Conservation (phyloP, 2,888 invertebrate genomes). For the Amphipyra tragopoginis region DNA sequence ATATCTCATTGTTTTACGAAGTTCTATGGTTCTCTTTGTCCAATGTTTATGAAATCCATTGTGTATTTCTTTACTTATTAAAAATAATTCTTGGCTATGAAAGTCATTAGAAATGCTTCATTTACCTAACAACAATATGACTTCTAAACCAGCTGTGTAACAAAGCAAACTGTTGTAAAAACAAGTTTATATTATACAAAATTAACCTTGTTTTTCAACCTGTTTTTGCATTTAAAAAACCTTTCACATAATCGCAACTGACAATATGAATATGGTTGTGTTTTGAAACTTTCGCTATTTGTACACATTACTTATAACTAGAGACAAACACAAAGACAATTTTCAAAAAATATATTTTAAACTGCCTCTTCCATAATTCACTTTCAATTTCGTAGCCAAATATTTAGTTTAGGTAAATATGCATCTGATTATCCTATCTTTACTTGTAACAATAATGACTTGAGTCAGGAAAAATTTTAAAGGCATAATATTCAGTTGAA, state of each 20-base stretch:
- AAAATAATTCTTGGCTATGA: neutral
- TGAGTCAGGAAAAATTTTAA: too few species aligned
- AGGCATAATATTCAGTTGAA: too few species aligned
- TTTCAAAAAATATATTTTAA: too few species aligned
- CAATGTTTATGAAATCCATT: conserved; percentile 33
- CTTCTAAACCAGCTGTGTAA: neutral
- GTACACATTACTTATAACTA: too few species aligned
- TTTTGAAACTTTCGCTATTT: too few species aligned
- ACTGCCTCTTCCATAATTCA: too few species aligned
- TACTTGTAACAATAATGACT: too few species aligned
- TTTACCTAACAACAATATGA: neutral
- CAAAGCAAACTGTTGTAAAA: neutral
- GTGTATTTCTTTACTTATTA: neutral
- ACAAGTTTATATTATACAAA: conserved; percentile 2
- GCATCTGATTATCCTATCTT: too few species aligned
- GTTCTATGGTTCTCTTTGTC: conserved; percentile 7
- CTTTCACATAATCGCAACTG: neutral
- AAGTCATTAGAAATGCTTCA: neutral
- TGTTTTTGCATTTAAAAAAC: neutral
- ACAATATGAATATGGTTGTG: too few species aligned
- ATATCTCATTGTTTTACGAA: conserved; percentile 33
- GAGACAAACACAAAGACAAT: too few species aligned
- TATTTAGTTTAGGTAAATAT: too few species aligned
- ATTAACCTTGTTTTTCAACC: conserved; percentile 3
- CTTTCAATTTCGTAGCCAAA: too few species aligned